Percentiles rank a stretch among this genome's conserved stretches.
These are phyloP conservation scores for Oriolus oriolus DNA, from an alignment of 2,113 vertebrate species.

Conservation along the genomic window DNA sequence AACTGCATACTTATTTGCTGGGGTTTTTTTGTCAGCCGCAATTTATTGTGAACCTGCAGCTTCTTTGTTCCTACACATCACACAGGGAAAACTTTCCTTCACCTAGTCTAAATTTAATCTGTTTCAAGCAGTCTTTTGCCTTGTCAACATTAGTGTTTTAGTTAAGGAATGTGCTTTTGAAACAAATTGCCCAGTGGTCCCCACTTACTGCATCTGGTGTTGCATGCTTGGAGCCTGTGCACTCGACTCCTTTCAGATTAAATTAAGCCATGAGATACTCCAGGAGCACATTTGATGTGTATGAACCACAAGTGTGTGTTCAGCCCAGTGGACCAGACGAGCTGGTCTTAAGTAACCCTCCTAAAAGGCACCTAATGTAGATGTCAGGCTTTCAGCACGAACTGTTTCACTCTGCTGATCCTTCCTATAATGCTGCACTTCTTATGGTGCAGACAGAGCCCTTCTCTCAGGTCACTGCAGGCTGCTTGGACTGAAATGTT, in stretches of 20 bases:
- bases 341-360: background rate
- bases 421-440: background rate
- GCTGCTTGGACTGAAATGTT: background rate
- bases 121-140: background rate
- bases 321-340: background rate
- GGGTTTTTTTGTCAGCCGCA: background rate
- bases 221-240: background rate
- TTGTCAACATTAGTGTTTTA: background rate
- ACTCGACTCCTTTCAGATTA: background rate
- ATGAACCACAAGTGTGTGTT: accelerated
- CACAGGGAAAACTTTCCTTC: background rate
- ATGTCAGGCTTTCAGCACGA: background rate
- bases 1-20: background rate
- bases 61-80: background rate
- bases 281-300: background rate
- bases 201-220: background rate
- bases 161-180: background rate
- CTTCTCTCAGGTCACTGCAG: background rate
- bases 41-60: background rate
- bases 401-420: background rate
- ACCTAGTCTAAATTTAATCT: background rate
- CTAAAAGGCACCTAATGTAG: background rate
- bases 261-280: background rate
- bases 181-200: background rate
- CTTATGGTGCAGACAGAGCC: background rate